Conservation (phyloP, 2,888 invertebrate genomes). For the Melanchra persicariae region DNA sequence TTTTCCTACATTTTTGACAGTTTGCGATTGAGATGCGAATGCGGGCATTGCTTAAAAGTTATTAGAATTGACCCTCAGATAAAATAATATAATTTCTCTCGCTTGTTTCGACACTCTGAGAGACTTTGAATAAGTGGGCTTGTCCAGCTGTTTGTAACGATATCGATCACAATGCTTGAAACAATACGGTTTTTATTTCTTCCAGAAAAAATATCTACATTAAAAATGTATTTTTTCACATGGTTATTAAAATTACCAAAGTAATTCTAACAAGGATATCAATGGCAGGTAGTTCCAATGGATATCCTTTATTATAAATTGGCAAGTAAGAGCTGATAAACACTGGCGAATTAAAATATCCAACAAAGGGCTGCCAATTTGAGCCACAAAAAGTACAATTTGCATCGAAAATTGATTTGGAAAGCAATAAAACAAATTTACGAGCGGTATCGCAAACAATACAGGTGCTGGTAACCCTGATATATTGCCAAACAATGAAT, state of each 20-base stretch:
- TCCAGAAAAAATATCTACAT: not conserved
- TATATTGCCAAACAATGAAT: slow-evolving; percentile 63
- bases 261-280: not conserved
- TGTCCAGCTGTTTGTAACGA: not conserved
- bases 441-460: slow-evolving; percentile 70
- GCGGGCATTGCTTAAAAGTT: too few relatives aligned
- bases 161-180: not conserved
- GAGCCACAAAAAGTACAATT: slow-evolving; percentile 53
- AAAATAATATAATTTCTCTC: not conserved
- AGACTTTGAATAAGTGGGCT: slow-evolving; percentile 12
- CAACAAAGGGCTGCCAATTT: slow-evolving; percentile 47
- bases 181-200: not conserved
- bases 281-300: too few relatives aligned
- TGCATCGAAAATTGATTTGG: slow-evolving; percentile 67
- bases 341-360: slow-evolving; percentile 27
- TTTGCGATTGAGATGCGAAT: too few relatives aligned
- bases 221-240: not conserved
- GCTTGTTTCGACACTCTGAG: not conserved
- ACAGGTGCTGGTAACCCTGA: slow-evolving; percentile 65
- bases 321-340: slow-evolving; percentile 9
- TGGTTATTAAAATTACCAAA: not conserved
- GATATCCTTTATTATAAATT: not conserved
- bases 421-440: slow-evolving; percentile 77
- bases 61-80: too few relatives aligned
- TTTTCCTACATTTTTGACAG: too few relatives aligned